Base-by-base conservation (phyloP, 1,140 invertebrate genomes). In the Augochlora pura region DNA sequence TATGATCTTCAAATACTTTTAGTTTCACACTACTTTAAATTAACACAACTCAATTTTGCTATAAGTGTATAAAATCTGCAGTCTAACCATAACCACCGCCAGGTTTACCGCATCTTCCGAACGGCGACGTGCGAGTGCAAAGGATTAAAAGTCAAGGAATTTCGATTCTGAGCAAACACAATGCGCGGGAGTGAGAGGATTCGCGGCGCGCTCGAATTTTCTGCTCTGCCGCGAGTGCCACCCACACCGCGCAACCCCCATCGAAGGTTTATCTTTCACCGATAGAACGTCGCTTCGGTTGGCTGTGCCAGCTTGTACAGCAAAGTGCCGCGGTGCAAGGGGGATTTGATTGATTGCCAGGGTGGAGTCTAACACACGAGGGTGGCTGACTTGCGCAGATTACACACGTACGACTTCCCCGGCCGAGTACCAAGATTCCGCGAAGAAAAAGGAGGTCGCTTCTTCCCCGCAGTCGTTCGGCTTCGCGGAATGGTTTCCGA, bases 311-410 rank as follows among this genome's bases (percentile, higher is more conserved):
- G 69, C 75, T 82, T 39, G 57, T 60, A 62, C 68, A 75, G 62
- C 63, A 54, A 76, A 60, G 66, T 49, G 23, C 21, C 57, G 32
- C 59, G 46, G 77, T 8, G 54, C 38, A 16, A 57, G 42, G 65
- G 81, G 62, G 68, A 62, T 86, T 90, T 91, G 90, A 91, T 91
- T 91, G 89, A 91, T 91, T 90, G 85, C 74, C 80, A 87, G 89
- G 90, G 90, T 90, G 90, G 90, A 91, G 90, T 90, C 89, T 88
- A 83, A 80, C 77, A 85, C 81, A 81, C 87, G 79, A 87, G 85
- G 70, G 74, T 82, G 79, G 65, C 66, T 83, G 87, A 86, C 88
- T 88, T 89, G 87, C 88, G 88, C 88, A 85, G 84, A 84, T 65
- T 80, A 84, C 69, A 74, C 81, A 86, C 73, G 77, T 66, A 62